Evolutionary conservation across 2,888 invertebrate species (phyloP).

Genomic region (Lasioglossum marginatum): DNA sequence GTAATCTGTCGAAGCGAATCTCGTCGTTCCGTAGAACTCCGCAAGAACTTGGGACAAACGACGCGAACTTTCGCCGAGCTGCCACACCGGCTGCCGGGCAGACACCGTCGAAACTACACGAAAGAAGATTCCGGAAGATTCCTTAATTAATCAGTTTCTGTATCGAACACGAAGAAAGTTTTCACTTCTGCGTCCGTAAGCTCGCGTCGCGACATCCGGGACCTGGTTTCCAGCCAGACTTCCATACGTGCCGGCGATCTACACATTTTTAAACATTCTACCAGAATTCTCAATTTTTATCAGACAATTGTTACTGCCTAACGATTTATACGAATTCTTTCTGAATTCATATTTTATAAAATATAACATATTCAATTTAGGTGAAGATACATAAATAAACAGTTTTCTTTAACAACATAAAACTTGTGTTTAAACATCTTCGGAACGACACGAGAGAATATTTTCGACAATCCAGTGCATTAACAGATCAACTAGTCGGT

Average conservation of each 20-base stretch:
- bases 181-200: neutral
- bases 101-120: slow-evolving; percentile 12
- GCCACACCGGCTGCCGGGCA: neutral
- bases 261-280: neutral
- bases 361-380: too few species aligned
- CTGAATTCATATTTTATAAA: too few species aligned
- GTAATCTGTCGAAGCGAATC: slow-evolving; percentile 32
- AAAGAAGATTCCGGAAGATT: slow-evolving; percentile 29
- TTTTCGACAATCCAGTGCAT: too few species aligned
- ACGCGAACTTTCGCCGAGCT: slow-evolving; percentile 16
- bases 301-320: neutral
- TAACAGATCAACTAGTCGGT: too few species aligned
- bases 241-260: neutral
- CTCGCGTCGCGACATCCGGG: neutral
- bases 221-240: neutral
- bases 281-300: neutral
- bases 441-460: too few species aligned
- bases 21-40: slow-evolving; percentile 10
- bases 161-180: slow-evolving; percentile 22
- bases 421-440: too few species aligned
- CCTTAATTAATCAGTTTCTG: slow-evolving; percentile 42
- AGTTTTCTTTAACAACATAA: too few species aligned
- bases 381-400: too few species aligned
- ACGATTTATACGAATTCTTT: too few species aligned
- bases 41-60: slow-evolving; percentile 24